Base-by-base conservation (phyloP, 2,113 vertebrate genomes). In the Corythoichthys intestinalis region DNA sequence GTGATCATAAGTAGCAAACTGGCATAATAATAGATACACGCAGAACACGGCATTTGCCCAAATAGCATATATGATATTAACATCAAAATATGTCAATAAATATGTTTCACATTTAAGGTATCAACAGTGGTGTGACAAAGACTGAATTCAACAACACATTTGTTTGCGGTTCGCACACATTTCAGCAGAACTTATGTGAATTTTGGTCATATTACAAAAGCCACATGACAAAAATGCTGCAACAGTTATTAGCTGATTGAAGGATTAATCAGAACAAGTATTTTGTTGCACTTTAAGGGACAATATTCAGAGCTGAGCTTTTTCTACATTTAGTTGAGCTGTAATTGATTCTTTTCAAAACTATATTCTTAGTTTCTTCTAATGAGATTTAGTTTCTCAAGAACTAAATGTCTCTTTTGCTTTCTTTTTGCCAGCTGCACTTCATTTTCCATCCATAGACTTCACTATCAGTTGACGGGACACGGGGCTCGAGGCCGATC, bases 1-100 rank as follows among this genome's bases (percentile, higher is more conserved):
- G 77, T 77, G 67, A 79, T 75, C 65, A 70, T 53, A 66, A 59
- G 66, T 69, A 82, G 73, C 81, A 71, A 73, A 66, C 81, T 82
- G 85, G 81, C 85, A 74, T 53, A 66, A 61, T 88, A 86, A 73
- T 70, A 87, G 90, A 75, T 83, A 82, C 76, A 74, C 28, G 35
- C 37, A 81, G 41, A 74, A 75, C 67, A 62, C 73, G 70, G 60
- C 72, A 39, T 81, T 75, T 69, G 63, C 65, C 76, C 73, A 59
- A 78, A 73, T 60, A 77, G 84, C 83, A 88, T 79, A 58, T 73
- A 4, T 11, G 13, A 83, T 39, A 69, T 47, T 69, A 80, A 87
- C 89, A 87, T 69, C 75, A 80, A 88, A 90, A 85, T 77, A 83
- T 79, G 67, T 48, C 81, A 75, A 74, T 47, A 82, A 74, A 77